Base-by-base conservation (phyloP, 2,888 invertebrate genomes). In the Chaetogeoica ovagalla region DNA sequence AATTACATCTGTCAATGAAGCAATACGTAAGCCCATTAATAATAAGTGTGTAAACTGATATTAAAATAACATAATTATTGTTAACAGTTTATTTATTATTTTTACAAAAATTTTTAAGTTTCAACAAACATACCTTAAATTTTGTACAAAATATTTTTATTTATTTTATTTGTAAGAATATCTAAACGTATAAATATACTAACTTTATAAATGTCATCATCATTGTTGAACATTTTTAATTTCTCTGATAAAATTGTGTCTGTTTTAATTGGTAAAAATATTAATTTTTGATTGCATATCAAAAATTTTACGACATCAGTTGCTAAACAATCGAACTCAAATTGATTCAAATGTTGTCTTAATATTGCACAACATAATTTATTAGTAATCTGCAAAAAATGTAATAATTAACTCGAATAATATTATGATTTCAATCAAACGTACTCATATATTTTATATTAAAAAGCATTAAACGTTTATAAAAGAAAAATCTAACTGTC, bases 311-410 rank as follows among this genome's bases (percentile, higher is more conserved):
- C 79, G 5, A 79, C 79, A 57, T 79, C 79, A 39, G 79, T 70
- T 55, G 79, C 79, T 39, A 79, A 79, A 70, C 79, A 79, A 57
- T 79, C 79, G 63, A 55, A 79, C 30, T 79, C 79, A 55, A 79
- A 79, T 79, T 79, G 79, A 55, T 71, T 70, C 21, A 23, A 23
- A 63, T 79, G 70, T 79, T 79, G 79, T 55, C 79, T 70, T 15
- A 79, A 70, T 43, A 70, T 70, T 62, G 70, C 70, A 70, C 62
- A 70, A 13, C 70, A 79, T 62, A 79, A 79, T 71, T 71, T 63
- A 55, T 79, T 60, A 19, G 79, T 52, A 19, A 71, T 70, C 79
- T 79, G 48, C 4, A 30, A 30, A 30, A 57, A 43, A n/a, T 57
- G 9, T 21, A 59, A 71, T 11, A 62, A 48, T 59, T 48, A 13